Conservation (phyloP, 2,888 invertebrate genomes). For the Agonopterix alstromeriana region DNA sequence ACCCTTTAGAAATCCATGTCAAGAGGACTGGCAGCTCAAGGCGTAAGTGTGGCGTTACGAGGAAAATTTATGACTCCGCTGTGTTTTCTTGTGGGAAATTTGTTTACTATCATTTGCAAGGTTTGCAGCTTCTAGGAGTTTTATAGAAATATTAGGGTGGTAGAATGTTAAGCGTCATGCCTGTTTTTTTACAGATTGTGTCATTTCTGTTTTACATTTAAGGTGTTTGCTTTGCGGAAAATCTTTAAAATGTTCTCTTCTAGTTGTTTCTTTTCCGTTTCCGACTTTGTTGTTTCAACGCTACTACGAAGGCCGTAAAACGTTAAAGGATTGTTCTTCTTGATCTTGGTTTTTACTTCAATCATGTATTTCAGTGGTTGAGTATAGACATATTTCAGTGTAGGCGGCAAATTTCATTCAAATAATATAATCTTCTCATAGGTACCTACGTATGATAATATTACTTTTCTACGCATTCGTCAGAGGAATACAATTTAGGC, state of each 20-base stretch:
- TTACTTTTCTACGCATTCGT: conserved; percentile 60
- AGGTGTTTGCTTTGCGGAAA: conserved; percentile 7
- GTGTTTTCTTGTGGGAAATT: conserved; percentile 33
- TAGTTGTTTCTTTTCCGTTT: neutral
- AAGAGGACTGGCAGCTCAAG: conserved; percentile 63
- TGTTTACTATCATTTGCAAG: neutral
- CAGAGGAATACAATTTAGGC: conserved; percentile 67
- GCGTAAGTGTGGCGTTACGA: conserved; percentile 43
- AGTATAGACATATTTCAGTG: conserved; percentile 1
- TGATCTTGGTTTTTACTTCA: conserved; percentile 7
- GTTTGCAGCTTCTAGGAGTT: neutral
- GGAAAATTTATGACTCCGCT: conserved; percentile 59
- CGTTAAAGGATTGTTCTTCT: no score
- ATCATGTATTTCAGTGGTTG: conserved; percentile 11
- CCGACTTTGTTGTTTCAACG: neutral
- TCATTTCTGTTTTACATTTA: neutral
- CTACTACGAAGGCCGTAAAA: no score
- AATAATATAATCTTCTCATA: conserved; percentile 32
- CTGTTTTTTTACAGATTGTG: no score
- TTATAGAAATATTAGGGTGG: neutral
- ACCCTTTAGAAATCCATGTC: conserved; percentile 72
- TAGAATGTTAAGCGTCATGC: no score
- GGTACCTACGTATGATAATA: conserved; percentile 35
- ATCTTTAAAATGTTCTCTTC: neutral
- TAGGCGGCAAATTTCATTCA: conserved; percentile 29